Evolutionary conservation across 2,797 vertebrate species (phyloP).

Genomic region (Garrulus glandarius): DNA sequence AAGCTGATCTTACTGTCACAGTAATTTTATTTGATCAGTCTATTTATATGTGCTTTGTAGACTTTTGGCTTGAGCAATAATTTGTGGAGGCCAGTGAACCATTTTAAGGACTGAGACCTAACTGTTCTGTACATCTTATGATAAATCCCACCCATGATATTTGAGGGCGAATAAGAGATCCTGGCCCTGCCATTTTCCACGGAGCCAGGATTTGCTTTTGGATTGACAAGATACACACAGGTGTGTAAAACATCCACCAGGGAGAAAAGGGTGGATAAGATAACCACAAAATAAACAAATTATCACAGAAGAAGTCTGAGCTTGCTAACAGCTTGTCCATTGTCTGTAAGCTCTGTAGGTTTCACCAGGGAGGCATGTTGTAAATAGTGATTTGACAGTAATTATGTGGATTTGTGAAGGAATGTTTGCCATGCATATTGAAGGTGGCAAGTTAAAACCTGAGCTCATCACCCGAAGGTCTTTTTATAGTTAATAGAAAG

Average conservation of each 20-base stretch:
- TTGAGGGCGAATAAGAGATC: background rate
- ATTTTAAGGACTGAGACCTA: background rate
- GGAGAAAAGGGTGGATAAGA: background rate
- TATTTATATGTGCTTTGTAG: slow-evolving; percentile 13
- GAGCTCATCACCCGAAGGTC: slow-evolving; percentile 6
- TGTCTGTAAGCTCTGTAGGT: slow-evolving; percentile 13
- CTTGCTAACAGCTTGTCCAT: slow-evolving; percentile 15
- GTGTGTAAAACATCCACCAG: background rate
- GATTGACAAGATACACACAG: background rate
- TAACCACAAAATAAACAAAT: slow-evolving; percentile 28
- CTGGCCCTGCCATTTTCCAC: background rate
- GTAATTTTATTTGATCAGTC: slow-evolving; percentile 1
- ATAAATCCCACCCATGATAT: too few species aligned
- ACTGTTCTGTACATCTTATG: background rate
- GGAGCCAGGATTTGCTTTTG: background rate
- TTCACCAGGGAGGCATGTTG: background rate
- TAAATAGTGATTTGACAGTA: slow-evolving; percentile 54
- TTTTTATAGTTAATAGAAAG: slow-evolving; percentile 18
- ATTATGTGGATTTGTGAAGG: slow-evolving; percentile 41
- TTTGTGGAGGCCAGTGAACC: background rate
- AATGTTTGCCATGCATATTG: slow-evolving; percentile 42
- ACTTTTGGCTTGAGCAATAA: slow-evolving; percentile 10
- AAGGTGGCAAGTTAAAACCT: slow-evolving; percentile 35
- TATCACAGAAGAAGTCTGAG: background rate
- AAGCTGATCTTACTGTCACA: slow-evolving; percentile 20